Base-by-base conservation (phyloP, 2,888 invertebrate species). In the Electrophaes corylata region DNA sequence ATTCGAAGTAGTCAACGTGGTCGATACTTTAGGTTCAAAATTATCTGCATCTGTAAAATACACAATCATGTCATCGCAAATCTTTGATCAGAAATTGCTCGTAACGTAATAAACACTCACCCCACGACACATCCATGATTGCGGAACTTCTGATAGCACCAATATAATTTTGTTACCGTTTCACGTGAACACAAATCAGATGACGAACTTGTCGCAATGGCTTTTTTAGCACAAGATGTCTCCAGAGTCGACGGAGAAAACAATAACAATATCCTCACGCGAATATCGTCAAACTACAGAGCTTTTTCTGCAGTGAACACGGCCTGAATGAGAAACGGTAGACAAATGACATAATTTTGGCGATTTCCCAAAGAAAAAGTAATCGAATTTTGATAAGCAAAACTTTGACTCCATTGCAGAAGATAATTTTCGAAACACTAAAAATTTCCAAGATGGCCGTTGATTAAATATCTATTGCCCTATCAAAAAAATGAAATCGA, bases 81-180 rank as follows among this genome's bases (percentile, higher is more conserved):
- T 64, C 37, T 58, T 67, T 61, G 58, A 54, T 14, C 57, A 31
- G 10, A 70, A 76, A 73, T 71, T 71, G 61, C 57, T 75, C 53
- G 62, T 51, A 45, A 50, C 56, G 62, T 58, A 64, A 65, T 53
- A 51, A 64, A 71, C 70, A 83, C 94, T 82, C 88, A 95, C 95
- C 95, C 95, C 95, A 95, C 83, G 94, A 94, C 85, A 94, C 95
- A 71, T 94, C 94, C 95, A 95, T 95, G 83, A 75, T 89, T 85
- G 80, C 76, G 69, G 78, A 79, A 73, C 70, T 74, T 70, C 79
- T 52, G 66, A 72, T 80, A 88, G 84, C 88, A 88, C 86, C 84
- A 83, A 84, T 81, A 76, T 77, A 83, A 82, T 84, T 87, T 82
- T 82, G 79, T 77, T 81, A 81, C 80, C 80, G 80, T 85, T 88